These are phyloP conservation scores for Sardinella longiceps DNA, from an alignment of 2,797 vertebrate genomes.

Conservation along the genomic window DNA sequence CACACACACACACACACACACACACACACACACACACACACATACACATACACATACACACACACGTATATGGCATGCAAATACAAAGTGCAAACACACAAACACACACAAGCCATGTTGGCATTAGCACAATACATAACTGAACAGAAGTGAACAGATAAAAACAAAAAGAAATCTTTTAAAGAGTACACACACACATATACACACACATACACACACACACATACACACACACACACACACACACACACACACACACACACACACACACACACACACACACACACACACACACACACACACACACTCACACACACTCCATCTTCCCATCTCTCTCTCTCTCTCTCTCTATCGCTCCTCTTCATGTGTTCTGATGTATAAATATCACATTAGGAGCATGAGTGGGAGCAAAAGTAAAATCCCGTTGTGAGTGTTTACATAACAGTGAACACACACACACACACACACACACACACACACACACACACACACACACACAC, in stretches of 20 bases:
- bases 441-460: slow-evolving; percentile 5
- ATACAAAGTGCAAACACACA: not conserved
- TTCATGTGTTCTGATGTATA: slow-evolving; percentile 39
- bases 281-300: not conserved
- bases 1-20: slow-evolving; percentile 29
- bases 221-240: not conserved
- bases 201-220: slow-evolving; percentile 21
- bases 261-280: not conserved
- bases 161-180: too few species aligned
- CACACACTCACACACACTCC: not conserved
- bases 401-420: slow-evolving; percentile 27
- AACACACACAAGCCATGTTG: not conserved
- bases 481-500: not conserved
- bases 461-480: slow-evolving; percentile 15
- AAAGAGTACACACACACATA: slow-evolving; percentile 51
- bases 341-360: slow-evolving; percentile 45
- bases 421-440: slow-evolving; percentile 25
- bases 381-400: slow-evolving; percentile 45
- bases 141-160: too few species aligned
- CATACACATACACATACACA: not conserved
- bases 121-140: not conserved
- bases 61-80: not conserved
- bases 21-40: slow-evolving; percentile 17
- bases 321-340: slow-evolving; percentile 17
- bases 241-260: slow-evolving; percentile 20